A percentile compares a stretch with the other conserved stretches of the same genome.
Conservation (phyloP, 2,113 vertebrate species). For the Nannobrachium achirus region DNA sequence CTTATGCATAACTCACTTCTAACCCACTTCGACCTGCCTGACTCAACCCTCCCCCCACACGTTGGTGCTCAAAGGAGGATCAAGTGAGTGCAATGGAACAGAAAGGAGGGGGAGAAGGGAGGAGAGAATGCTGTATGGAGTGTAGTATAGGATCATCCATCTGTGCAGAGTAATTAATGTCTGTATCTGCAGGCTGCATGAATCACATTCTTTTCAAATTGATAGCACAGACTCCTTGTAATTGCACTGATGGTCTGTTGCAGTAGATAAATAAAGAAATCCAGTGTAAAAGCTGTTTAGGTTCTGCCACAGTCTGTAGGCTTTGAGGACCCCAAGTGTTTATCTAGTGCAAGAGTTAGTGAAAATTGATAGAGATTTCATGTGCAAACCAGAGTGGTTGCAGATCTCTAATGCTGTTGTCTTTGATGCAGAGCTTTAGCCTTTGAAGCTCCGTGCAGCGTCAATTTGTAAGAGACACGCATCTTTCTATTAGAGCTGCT, state of each 20-base stretch:
- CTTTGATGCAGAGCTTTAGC: slow-evolving; percentile 27
- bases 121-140: slow-evolving; percentile 1
- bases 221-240: slow-evolving; percentile 23
- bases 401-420: slow-evolving; percentile 17
- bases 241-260: slow-evolving; percentile 10
- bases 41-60: slow-evolving; percentile 42
- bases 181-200: slow-evolving; percentile 37
- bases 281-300: not conserved
- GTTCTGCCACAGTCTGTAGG: not conserved
- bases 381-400: slow-evolving; percentile 12
- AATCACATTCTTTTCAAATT: slow-evolving; percentile 28
- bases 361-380: not conserved
- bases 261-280: slow-evolving; percentile 33
- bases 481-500: slow-evolving; percentile 52
- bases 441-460: slow-evolving; percentile 17
- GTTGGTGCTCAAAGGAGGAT: slow-evolving; percentile 36
- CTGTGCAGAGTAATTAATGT: slow-evolving; percentile 49
- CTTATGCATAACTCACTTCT: slow-evolving; percentile 11
- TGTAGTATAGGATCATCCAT: slow-evolving; percentile 20
- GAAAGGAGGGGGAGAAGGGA: not conserved
- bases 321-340: not conserved
- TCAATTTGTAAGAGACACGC: slow-evolving; percentile 53
- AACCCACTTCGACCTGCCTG: slow-evolving; percentile 55
- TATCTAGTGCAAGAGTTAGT: not conserved
- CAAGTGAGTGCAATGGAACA: slow-evolving; percentile 27